Evolutionary conservation across 2,888 invertebrate species (phyloP).

Genomic region (Ormyrus rosae): DNA sequence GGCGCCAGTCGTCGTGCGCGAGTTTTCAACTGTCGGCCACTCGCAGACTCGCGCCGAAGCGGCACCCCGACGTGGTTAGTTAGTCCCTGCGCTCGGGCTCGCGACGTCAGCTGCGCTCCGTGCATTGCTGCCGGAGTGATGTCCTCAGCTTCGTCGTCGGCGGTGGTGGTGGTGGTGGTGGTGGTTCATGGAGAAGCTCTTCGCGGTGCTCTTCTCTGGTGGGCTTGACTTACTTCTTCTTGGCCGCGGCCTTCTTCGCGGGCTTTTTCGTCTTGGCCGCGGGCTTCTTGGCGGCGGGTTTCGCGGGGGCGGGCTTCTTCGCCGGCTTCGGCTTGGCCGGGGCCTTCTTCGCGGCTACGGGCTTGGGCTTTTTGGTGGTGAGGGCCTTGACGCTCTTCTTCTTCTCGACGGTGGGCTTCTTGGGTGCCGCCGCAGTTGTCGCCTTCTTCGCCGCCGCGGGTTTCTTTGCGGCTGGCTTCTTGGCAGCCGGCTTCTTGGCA

Average conservation of each 20-base stretch:
- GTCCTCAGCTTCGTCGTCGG: constrained; percentile 47
- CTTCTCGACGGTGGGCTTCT: constrained; percentile 57
- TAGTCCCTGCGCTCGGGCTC: not conserved
- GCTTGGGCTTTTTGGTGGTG: constrained; percentile 41
- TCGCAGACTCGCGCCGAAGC: not conserved
- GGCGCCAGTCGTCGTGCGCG: not conserved
- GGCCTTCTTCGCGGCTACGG: constrained; percentile 35
- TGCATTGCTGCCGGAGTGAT: not conserved
- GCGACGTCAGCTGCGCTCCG: not conserved
- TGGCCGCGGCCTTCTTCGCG: constrained; percentile 52
- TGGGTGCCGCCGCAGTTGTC: constrained; percentile 56
- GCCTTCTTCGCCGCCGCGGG: constrained; percentile 51
- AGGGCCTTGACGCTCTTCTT: constrained; percentile 51
- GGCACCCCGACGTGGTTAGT: not conserved
- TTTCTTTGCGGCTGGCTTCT: constrained; percentile 60
- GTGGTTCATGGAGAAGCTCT: constrained; percentile 35
- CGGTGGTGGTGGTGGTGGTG: not conserved
- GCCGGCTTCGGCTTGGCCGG: constrained; percentile 38
- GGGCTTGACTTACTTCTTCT: constrained; percentile 38
- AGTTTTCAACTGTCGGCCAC: too few relatives aligned
- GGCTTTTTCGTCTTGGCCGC: constrained; percentile 11
- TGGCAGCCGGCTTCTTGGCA: constrained; percentile 60
- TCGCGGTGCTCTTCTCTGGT: constrained; percentile 24
- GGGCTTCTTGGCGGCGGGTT: constrained; percentile 34
- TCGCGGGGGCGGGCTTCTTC: not conserved